phyloP scores from a whole-genome alignment of 2,888 invertebrate species.

The Drosophila rubida region DNA sequence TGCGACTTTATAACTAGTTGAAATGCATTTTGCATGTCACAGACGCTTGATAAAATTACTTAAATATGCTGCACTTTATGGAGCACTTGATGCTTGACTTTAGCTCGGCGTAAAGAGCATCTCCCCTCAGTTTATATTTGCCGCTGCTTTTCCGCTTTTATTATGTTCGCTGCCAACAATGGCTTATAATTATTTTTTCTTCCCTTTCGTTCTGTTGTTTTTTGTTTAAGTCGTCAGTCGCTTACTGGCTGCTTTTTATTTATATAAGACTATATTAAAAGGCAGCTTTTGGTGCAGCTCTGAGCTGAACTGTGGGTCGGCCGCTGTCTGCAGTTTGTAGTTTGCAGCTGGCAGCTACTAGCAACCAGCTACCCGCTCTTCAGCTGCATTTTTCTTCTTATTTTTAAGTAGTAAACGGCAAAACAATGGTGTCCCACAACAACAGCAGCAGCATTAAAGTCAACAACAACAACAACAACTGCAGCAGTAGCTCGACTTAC shows the following conservation, averaged over 20 bases:
- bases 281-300: slow-evolving; percentile 1
- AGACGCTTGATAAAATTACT: slow-evolving; percentile 60
- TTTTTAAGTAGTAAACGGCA: slow-evolving; percentile 53
- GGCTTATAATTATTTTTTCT: slow-evolving; percentile 65
- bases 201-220: no score
- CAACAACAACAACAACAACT: slow-evolving; percentile 22
- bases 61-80: slow-evolving; percentile 50
- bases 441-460: slow-evolving; percentile 39
- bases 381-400: slow-evolving; percentile 36
- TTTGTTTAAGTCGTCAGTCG: slow-evolving; percentile 32
- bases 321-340: slow-evolving; percentile 16
- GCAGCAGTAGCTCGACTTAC: slow-evolving; percentile 21
- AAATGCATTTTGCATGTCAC: slow-evolving; percentile 77
- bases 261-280: slow-evolving; percentile 35
- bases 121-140: slow-evolving; percentile 5
- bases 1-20: slow-evolving; percentile 78
- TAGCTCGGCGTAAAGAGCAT: slow-evolving; percentile 2
- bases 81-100: slow-evolving; percentile 47
- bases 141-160: slow-evolving; percentile 39
- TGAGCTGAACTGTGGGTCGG: slow-evolving; percentile 6
- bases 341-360: slow-evolving; percentile 16
- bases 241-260: slow-evolving; percentile 36
- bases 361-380: no score
- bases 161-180: slow-evolving; percentile 63
- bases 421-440: slow-evolving; percentile 56